Base-by-base conservation (phyloP, 2,113 vertebrate genomes). In the Mirza zaza region DNA sequence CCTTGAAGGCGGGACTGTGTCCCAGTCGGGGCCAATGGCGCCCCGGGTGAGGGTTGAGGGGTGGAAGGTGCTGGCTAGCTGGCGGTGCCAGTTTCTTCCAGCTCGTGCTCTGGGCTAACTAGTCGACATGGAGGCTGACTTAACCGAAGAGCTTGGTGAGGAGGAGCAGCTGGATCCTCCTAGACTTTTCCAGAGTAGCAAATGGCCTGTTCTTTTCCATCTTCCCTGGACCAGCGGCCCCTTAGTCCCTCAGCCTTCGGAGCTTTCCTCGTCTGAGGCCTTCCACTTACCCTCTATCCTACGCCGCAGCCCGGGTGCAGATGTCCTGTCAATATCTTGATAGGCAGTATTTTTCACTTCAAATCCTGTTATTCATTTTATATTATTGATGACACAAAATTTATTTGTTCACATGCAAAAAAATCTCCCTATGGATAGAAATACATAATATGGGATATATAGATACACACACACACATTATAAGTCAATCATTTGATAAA, bases 161-260 rank as follows among this genome's bases (percentile, higher is more conserved):
- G 98, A 98, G 98, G 97, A 98, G 96, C 98, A 96, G 90, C 97
- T 50, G 83, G 8, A 17, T 15, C 0, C 0, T 59, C 42, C 23
- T 20, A 27, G 55, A 25, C 17, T 34, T 27, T 10, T 27, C 20
- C 39, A 1, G 3, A 77, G 89, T 39, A 71, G 65, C 45, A 52
- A 14, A 14, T 67, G 84, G 5, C 34, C 7, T 67, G 27, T 55
- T 36, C 13, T 29, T 2, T 20, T 3, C 21, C 20, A 3, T 3
- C 15, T 36, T 6, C 29, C 23, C n/a, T 48, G 3, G 48, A 39
- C 48, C 9, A 18, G 75, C 3, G n/a, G 8, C 13, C 55, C 23
- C 23, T 8, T 6, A 25, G 10, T 61, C 13, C 29, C 25, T 3
- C 25, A 17, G 39, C 2, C 29, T 45, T 52, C 15, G 3, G 59